These are phyloP conservation scores for Callopanchax toddi DNA, from an alignment of 2,113 vertebrate species.

Conservation along the genomic window DNA sequence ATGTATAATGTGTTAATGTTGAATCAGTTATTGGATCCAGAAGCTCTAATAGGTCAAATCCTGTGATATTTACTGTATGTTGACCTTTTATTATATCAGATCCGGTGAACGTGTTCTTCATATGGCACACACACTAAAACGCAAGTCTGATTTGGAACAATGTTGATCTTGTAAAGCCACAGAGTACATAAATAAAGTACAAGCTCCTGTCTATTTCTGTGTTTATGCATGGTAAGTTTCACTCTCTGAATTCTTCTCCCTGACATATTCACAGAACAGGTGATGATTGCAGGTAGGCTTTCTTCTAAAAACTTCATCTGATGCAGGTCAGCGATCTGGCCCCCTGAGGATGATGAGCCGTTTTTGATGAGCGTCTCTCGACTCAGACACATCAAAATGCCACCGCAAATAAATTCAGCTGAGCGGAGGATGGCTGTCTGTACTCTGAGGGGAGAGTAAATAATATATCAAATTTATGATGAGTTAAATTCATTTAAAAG, in stretches of 20 bases:
- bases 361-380: conserved; percentile 24
- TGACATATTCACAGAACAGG: not conserved
- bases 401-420: conserved; percentile 21
- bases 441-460: conserved; percentile 14
- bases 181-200: no score
- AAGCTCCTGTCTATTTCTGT: not conserved
- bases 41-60: conserved; percentile 45
- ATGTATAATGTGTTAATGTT: conserved; percentile 29
- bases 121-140: not conserved
- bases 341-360: conserved; percentile 27
- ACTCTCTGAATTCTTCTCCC: no score
- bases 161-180: no score
- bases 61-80: conserved; percentile 43
- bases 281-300: conserved; percentile 23
- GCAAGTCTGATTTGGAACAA: not conserved
- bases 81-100: conserved; percentile 22
- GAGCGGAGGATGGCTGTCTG: conserved; percentile 8
- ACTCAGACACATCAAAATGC: conserved; percentile 34
- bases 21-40: conserved; percentile 20
- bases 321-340: conserved; percentile 22
- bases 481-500: no score
- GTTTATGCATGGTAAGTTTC: not conserved
- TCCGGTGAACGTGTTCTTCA: conserved; percentile 15
- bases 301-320: not conserved
- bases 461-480: conserved; percentile 35